phyloP scores from a whole-genome alignment of 53 echinoderm and acorn worm genomes.

The Temnopleurus reevesii region DNA sequence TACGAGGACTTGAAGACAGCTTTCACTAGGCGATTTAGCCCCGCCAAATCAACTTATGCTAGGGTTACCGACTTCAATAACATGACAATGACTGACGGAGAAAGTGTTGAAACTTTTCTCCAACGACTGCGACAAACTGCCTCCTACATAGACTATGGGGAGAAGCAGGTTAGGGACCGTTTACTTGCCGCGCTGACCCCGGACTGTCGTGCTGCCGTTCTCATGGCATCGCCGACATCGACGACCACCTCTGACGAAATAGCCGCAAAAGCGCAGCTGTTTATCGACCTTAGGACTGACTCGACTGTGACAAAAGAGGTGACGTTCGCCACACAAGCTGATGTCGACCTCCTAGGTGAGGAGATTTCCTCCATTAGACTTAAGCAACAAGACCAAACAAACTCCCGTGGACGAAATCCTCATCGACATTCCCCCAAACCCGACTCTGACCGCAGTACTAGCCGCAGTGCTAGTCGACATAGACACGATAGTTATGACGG shows the following conservation, averaged over 20 bases:
- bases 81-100: slow-evolving; percentile 22
- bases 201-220: slow-evolving; percentile 50
- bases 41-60: slow-evolving; percentile 8
- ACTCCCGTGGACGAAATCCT: neutral
- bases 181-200: neutral
- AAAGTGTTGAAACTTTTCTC: slow-evolving; percentile 37
- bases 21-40: slow-evolving; percentile 42
- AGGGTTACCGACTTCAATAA: neutral
- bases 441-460: neutral
- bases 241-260: slow-evolving; percentile 32
- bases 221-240: too few species aligned
- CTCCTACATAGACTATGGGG: slow-evolving; percentile 20
- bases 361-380: neutral
- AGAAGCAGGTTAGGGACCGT: slow-evolving; percentile 37
- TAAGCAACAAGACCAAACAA: neutral
- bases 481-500: too few species aligned
- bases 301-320: neutral
- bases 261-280: slow-evolving; percentile 8
- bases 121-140: neutral
- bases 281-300: neutral
- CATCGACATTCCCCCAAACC: slow-evolving; percentile 15
- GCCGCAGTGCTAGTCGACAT: neutral
- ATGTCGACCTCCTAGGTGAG: neutral
- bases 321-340: neutral
- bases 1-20: neutral